Evolutionary conservation across 2,888 invertebrate species (phyloP), one percentile per base, ranked within the genome.

Genomic region (Dusona sp.): DNA sequence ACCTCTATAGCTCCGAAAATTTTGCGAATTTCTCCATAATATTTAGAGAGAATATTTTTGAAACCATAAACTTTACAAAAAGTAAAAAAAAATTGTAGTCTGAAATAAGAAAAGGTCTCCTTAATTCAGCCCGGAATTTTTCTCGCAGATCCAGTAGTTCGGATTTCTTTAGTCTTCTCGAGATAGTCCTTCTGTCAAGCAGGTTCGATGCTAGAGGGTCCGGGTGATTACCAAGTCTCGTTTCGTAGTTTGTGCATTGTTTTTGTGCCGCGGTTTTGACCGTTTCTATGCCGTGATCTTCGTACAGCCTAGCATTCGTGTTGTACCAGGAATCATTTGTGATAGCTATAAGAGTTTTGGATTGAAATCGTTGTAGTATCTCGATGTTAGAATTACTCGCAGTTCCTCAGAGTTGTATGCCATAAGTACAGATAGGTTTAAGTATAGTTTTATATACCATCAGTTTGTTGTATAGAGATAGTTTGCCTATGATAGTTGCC

Each of bases 361-460:
- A 45, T 64, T 88, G 84, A 22, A 87, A 86, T 45, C 88, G 36
- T 68, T 88, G 84, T 2, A 89, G 42, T 86, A 36, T 36, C 7
- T 36, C 36, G 36, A 36, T 36, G 36, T 36, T 7, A 3, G 36
- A 36, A 7, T 36, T 81, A 13, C 70, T 79, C 1, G 82, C 83
- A 2, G 79, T 78, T 11, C 87, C 83, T 88, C 88, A 88, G 3
- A 88, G 64, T 79, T 87, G 74, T n/a, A 74, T 73, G 0, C 87
- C 87, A 36, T 86, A 89, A 1, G 67, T 83, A 83, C 79, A 87
- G 29, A 86, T 70, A n/a, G 85, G 83, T 51, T 87, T 88, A 13
- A 88, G 22, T 36, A 86, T 86, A 1, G 70, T 25, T 75, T 88
- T 87, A 54, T 88, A 88, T 9, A 88, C 13, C 33, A 64, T 4